Evolutionary conservation across 1,140 invertebrate genomes (phyloP).

Genomic region (Maconellicoccus hirsutus): DNA sequence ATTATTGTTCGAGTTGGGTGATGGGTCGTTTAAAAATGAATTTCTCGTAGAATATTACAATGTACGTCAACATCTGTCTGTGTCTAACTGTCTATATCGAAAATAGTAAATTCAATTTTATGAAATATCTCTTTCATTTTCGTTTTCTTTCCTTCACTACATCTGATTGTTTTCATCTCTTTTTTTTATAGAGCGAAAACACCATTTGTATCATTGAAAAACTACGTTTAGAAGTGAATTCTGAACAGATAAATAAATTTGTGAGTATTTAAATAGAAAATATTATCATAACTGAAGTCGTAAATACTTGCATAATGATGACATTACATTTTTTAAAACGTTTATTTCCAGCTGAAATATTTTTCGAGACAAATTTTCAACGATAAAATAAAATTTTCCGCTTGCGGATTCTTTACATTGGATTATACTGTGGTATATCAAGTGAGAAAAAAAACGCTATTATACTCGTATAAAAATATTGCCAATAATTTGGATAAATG

Average conservation of each 20-base stretch:
- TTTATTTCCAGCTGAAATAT: not conserved
- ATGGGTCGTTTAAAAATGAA: too few relatives aligned
- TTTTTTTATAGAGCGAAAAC: not conserved
- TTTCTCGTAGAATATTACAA: too few relatives aligned
- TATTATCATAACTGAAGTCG: too few relatives aligned
- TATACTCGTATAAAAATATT: not conserved
- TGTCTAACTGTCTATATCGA: too few relatives aligned
- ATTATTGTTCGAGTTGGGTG: too few relatives aligned
- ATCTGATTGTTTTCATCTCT: too few relatives aligned
- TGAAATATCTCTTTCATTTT: too few relatives aligned
- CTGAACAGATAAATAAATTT: not conserved
- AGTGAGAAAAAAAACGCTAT: not conserved
- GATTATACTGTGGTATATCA: not conserved
- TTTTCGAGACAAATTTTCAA: not conserved
- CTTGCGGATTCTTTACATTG: not conserved
- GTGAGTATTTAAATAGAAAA: not conserved
- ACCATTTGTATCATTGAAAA: not conserved
- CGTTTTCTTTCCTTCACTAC: too few relatives aligned
- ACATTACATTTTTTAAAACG: too few relatives aligned
- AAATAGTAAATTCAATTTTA: too few relatives aligned
- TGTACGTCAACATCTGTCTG: too few relatives aligned
- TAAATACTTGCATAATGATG: too few relatives aligned
- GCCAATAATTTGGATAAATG: not conserved
- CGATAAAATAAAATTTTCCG: not conserved
- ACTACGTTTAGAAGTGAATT: not conserved